Evolutionary conservation across 2,888 invertebrate species (phyloP), one percentile per base, ranked within the genome.

Genomic region (Baccha elongata): DNA sequence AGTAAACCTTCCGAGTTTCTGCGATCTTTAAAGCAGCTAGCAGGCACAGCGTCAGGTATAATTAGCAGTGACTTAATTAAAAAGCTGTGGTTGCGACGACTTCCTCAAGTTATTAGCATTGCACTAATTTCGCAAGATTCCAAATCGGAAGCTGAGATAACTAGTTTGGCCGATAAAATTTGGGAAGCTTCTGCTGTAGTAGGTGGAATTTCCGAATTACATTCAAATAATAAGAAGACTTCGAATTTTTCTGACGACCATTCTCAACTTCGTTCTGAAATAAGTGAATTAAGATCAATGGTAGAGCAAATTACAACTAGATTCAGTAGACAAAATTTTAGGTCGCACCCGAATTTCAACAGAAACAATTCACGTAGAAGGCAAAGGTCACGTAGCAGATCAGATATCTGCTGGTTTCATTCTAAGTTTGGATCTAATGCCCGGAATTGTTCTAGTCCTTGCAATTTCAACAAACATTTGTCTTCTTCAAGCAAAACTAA

Each of bases 381-480:
- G 44, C 42, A 60, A 2, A 44, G 60, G 1, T 60, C 44, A 60
- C 60, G 44, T 6, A 44, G 29, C 19, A 60, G 29, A 32, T 58
- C 40, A 32, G 26, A n/a, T 6, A 55, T 55, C n/a, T 58, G 58
- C 58, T 58, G 58, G 58, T 58, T 58, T 29, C 42, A 58, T 58
- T 42, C 17, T 3, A 42, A 26, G 6, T 58, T 58, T 42, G 42
- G 42, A 40, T 40, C 42, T 11, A 58, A 58, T 10, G 68, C 58
- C 8, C 23, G 68, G 19, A 58, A 48, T 17, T 48, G 68, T n/a
- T 4, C 15, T 2, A 11, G 10, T 11, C 58, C 50, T 10, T 69
- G 67, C 32, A 42, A 53, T 21, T 67, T 35, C 35, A 62, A 35
- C 1, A 46, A 13, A 23, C n/a, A n/a, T n/a, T n/a, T 1, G 11